Percentiles rank a stretch among this genome's conserved stretches.
phyloP scores from a whole-genome alignment of 2,888 invertebrate species.

The Vanessa cardui region DNA sequence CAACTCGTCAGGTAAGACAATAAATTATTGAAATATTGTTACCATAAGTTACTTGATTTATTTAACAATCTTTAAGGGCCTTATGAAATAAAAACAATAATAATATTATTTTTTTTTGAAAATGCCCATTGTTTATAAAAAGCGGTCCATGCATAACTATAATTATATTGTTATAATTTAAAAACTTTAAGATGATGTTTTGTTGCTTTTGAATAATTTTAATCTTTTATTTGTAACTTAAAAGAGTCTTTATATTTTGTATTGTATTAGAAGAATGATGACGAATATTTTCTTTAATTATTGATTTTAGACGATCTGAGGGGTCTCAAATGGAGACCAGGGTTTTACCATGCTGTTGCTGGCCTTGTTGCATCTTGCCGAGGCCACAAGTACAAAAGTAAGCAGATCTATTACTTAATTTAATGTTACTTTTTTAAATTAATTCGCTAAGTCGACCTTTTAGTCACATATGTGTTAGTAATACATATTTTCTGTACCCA shows the following conservation, averaged over 20 bases:
- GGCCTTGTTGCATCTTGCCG: constrained; percentile 86
- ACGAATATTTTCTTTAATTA: neutral
- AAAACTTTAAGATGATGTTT: no score
- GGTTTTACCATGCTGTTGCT: constrained; percentile 88
- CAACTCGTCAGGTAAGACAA: constrained; percentile 75
- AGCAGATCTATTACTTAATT: constrained; percentile 38
- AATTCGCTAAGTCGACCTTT: neutral
- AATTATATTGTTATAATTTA: no score
- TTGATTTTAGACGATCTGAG: constrained; percentile 73
- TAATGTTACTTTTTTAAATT: neutral
- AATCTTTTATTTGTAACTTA: no score
- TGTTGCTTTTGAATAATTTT: neutral
- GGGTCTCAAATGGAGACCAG: constrained; percentile 83
- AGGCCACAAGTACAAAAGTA: constrained; percentile 81
- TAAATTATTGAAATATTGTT: constrained; percentile 1
- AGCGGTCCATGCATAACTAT: no score
- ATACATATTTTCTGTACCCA: no score
- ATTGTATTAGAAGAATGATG: neutral
- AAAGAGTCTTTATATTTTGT: no score
- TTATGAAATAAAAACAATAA: neutral
- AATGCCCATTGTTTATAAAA: neutral
- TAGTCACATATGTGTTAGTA: no score
- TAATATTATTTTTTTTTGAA: neutral
- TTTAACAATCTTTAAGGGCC: no score
- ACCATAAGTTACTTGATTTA: no score